Percentiles rank a stretch among this genome's conserved stretches.
Conservation (phyloP, 2,888 invertebrate genomes). For the Epicampocera succincta region DNA sequence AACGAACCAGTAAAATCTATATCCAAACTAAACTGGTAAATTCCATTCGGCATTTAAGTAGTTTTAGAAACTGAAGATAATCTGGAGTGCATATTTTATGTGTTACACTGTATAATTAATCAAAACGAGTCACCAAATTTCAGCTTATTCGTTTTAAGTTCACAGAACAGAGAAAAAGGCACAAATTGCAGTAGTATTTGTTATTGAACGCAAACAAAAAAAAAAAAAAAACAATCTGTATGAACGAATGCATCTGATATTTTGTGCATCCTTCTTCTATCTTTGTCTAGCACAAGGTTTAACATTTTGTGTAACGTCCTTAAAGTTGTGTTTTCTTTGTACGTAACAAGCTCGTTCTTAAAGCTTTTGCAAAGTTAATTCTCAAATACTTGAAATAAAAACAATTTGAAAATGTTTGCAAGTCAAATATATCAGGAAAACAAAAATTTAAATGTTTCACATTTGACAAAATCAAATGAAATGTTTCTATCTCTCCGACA, state of each 20-base stretch:
- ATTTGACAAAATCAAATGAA: slow-evolving; percentile 61
- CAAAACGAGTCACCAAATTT: too few species aligned
- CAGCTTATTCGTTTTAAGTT: too few species aligned
- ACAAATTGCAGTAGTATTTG: too few species aligned
- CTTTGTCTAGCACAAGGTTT: neutral
- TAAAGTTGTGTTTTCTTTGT: neutral
- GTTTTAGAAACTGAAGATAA: too few species aligned
- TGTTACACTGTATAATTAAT: too few species aligned
- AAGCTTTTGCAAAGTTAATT: slow-evolving; percentile 62
- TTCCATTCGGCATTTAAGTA: too few species aligned
- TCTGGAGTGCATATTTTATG: too few species aligned
- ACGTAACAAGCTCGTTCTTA: slow-evolving; percentile 23
- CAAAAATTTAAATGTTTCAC: slow-evolving; percentile 59
- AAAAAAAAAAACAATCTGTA: neutral
- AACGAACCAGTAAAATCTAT: too few species aligned
- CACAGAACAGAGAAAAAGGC: too few species aligned
- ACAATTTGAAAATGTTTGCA: slow-evolving; percentile 60
- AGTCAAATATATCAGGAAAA: slow-evolving; percentile 60
- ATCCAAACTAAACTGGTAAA: too few species aligned
- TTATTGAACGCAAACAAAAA: too few species aligned
- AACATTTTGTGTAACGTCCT: neutral
- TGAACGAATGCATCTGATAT: slow-evolving; percentile 19
- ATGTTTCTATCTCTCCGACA: slow-evolving; percentile 19
- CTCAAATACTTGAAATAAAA: slow-evolving; percentile 59
- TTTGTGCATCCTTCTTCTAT: neutral